Base-by-base conservation (phyloP, 1,140 invertebrate genomes). In the Drosophila tani region DNA sequence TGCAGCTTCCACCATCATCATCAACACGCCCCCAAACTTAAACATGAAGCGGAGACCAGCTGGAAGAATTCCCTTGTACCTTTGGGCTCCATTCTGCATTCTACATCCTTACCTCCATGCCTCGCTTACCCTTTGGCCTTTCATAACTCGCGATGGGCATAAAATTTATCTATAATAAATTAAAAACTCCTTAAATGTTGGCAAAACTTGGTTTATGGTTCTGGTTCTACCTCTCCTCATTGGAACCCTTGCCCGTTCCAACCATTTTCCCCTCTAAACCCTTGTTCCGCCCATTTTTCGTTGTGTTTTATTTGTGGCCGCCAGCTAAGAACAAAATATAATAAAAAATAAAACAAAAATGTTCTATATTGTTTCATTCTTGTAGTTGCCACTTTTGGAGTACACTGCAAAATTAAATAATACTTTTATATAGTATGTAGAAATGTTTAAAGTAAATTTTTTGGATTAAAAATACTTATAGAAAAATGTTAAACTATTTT, bases 81-180 rank as follows among this genome's bases (percentile, higher is more conserved):
- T 29, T 11, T 9, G 29, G 29, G 19, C 63, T 66, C 12, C n/a
- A 38, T 40, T 43, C 67, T 40, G 27, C 35, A 60, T 27, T 24
- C 11, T 19, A 17, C 24, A 19, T 38, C 56, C 35, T 46, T 17
- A 35, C 40, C 70, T 50, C 6, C 12, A 11, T 41, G 1, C 27
- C 46, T 6, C 11, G 15, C 6, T 29, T 14, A 38, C 32, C 47
- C 43, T 53, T 40, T 55, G 40, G 58, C 55, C 55, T 59, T 64
- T 56, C 59, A 60, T 60, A 73, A 73, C 64, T 69, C 59, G 47
- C 35, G 66, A 50, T 38, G 50, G 38, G 56, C 79, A 76, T 76
- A 76, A 79, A 82, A 79, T 91, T 78, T 91, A 91, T 91, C 91
- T 91, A 91, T 88, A 91, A 91, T 91, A 91, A 91, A 91, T 91